Evolutionary conservation across 2,888 invertebrate genomes (phyloP).

Genomic region (Erebia epiphron): DNA sequence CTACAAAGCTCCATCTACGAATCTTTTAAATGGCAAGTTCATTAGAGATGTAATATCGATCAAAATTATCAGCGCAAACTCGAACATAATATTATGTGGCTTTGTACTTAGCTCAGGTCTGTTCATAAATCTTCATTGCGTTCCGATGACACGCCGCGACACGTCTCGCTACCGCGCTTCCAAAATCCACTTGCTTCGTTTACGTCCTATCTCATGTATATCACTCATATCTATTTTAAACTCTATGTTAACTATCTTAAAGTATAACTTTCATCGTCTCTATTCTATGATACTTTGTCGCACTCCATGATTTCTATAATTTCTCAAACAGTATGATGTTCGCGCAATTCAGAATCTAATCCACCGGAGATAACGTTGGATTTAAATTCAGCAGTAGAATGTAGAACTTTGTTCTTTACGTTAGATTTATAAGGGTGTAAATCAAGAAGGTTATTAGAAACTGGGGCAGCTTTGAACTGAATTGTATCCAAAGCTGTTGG

Average conservation of each 20-base stretch:
- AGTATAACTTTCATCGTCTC: conserved; percentile 23
- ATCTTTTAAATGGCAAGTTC: not conserved
- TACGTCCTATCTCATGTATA: conserved; percentile 54
- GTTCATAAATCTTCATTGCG: conserved; percentile 83
- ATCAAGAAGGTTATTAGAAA: conserved; percentile 57
- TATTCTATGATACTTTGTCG: conserved; percentile 53
- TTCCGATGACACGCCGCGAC: conserved; percentile 82
- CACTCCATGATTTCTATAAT: conserved; percentile 63
- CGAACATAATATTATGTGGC: conserved; percentile 61
- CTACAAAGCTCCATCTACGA: too few relatives aligned
- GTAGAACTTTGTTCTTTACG: conserved; percentile 76
- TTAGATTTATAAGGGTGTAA: conserved; percentile 61
- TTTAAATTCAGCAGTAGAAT: conserved; percentile 52
- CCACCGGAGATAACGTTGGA: conserved; percentile 54
- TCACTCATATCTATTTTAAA: conserved; percentile 42
- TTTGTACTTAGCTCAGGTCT: conserved; percentile 64
- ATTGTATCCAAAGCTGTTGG: conserved; percentile 38
- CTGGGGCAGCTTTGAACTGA: conserved; percentile 35
- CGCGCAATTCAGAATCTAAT: conserved; percentile 57
- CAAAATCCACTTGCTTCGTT: conserved; percentile 45
- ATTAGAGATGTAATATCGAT: conserved; percentile 29
- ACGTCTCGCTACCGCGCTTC: conserved; percentile 80
- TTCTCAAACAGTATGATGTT: conserved; percentile 51
- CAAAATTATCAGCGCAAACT: conserved; percentile 30
- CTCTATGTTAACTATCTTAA: conserved; percentile 38